Evolutionary conservation across 2,888 invertebrate genomes (phyloP), one percentile per base, ranked within the genome.

Genomic region (Lasioglossum figueresi): DNA sequence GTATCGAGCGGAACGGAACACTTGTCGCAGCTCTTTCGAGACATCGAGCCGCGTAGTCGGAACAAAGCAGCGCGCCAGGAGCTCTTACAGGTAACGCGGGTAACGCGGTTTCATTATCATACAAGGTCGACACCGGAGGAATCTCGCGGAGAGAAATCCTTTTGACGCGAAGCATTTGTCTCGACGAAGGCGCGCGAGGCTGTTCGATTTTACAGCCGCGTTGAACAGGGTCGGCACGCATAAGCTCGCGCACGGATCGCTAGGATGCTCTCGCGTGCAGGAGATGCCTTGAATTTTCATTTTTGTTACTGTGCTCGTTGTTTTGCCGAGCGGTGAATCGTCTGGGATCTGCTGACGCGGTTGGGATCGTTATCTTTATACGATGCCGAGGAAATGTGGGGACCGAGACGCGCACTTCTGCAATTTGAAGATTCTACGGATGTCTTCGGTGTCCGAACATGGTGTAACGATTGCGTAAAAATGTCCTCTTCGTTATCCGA

Each of bases 131-230:
- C 56, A 40, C 68, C 37, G 52, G 52, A 73, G 45, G 76, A 73
- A 77, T 45, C 43, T 68, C 56, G n/a, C 59, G n/a, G 19, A 37
- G 82, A 83, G 84, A 84, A 84, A 84, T 84, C 79, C 70, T 52
- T 74, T 16, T 34, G n/a, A 37, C 70, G 52, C 70, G 56, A 31
- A 31, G 73, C 83, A 77, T 83, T 86, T 75, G 81, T 83, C 79
- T 76, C 52, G 66, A 45, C 37, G 66, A 45, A 43, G 77, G 37
- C 79, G 68, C 34, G 63, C 63, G 72, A 66, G 68, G 68, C 68
- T 75, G 74, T 72, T 72, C 45, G 75, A 71, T 81, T 81, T 84
- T 43, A 71, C 66, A 40, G 76, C 72, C 66, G 31, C 76, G 45
- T 75, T 52, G 68, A 85, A 88, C 43, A 84, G 80, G 84, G 79